Evolutionary conservation across 2,888 invertebrate species (phyloP), one percentile per base, ranked within the genome.

Genomic region (Panzeria rudis): DNA sequence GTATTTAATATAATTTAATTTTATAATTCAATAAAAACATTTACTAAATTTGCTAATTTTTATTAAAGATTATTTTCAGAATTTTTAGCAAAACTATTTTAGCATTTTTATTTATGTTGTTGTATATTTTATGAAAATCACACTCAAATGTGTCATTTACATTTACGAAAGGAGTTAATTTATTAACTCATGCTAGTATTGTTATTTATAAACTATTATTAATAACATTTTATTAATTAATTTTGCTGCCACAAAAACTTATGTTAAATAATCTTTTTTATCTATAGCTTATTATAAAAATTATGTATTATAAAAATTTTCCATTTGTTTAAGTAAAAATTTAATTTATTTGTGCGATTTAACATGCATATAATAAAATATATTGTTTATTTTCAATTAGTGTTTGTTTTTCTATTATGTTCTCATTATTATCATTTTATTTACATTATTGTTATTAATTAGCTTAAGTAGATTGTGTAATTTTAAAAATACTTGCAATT

Each of bases 351-450:
- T 56, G 15, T 25, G n/a, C 29, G 17, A 69, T 62, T 64, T 77
- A 23, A 32, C 23, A 77, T 29, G n/a, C n/a, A n/a, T 64, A 68
- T 38, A 35, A 50, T 59, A 64, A 44, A 25, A 75, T 13, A 23
- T 41, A 15, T 77, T 76, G 59, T 69, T 80, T 79, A 35, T 56
- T 61, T 44, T 73, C 69, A 54, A 79, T 54, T 72, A 72, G 61
- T 32, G 15, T 75, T 56, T 47, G 5, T 79, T 83, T 83, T 71
- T 15, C 41, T 72, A 59, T 79, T 62, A 66, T 72, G 66, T 73
- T 59, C 50, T 25, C 52, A 17, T 73, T 20, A 76, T 47, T 8
- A 11, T 11, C 5, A 50, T n/a, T 50, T 56, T 11, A 47, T 71
- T 69, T 47, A 25, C 15, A 13, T n/a, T 47, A 66, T 56, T 66